Conservation (phyloP, 2,888 invertebrate species). For the Ditula angustiorana region DNA sequence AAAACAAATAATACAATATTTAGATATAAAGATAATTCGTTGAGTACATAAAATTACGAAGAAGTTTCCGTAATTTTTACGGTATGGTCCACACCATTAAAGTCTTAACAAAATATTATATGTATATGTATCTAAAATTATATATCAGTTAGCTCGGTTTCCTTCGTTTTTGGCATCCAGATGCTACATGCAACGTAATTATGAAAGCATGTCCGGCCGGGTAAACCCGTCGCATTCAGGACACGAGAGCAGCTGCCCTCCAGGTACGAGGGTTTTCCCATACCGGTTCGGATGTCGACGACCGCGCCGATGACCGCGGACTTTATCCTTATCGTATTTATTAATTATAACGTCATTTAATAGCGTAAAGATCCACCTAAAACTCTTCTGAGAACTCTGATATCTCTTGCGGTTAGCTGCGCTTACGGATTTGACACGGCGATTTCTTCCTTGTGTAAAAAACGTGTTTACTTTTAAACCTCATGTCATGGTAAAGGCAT, state of each 20-base stretch:
- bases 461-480: background rate
- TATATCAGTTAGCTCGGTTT: too few relatives aligned
- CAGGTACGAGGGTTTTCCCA: background rate
- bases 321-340: slow-evolving; percentile 2
- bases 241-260: background rate
- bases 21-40: too few relatives aligned
- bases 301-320: background rate
- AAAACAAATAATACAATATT: too few relatives aligned
- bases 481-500: background rate
- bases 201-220: background rate
- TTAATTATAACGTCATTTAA: background rate
- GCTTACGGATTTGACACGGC: too few relatives aligned
- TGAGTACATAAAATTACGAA: too few relatives aligned
- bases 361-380: background rate
- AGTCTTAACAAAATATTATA: too few relatives aligned
- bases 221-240: background rate
- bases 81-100: too few relatives aligned
- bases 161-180: background rate
- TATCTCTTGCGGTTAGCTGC: background rate
- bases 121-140: too few relatives aligned
- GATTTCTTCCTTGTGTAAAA: too few relatives aligned
- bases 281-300: background rate
- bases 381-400: background rate
- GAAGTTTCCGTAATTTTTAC: too few relatives aligned
- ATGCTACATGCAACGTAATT: background rate